Base-by-base conservation (phyloP, 2,888 invertebrate genomes). In the Himalopsyche anomala region DNA sequence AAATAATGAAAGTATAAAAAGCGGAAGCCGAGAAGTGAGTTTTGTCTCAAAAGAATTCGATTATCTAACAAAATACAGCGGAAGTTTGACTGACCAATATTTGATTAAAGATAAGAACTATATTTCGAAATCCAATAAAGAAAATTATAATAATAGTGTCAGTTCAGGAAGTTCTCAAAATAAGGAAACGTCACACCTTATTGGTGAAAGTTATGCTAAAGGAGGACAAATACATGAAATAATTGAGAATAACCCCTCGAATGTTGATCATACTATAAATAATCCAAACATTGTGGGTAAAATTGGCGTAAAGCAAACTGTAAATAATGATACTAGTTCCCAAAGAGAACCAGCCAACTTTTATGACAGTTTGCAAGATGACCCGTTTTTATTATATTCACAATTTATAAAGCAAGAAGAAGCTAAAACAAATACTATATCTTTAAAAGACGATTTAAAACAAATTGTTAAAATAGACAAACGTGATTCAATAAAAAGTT, bases 351-450 rank as follows among this genome's bases (percentile, higher is more conserved):
- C 86, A 36, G 80, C 83, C 28, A 83, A 55, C 0, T 84, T 82
- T 54, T 87, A 84, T 80, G 88, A 88, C 69, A 87, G 87, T 9
- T 74, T 88, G 69, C 88, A 88, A 84, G 85, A 86, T 8, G 88
- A 88, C 55, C 88, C 88, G 38, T 88, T 88, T 81, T 83, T 88
- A 40, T 80, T 88, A 8, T 88, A 88, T 81, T 88, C 88, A 51
- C 88, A 88, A 81, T 88, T 88, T 80, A 88, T 88, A 40, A 84
- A 85, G 5, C 87, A 88, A 81, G 88, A 88, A 84, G 88, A 88
- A 62, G 87, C 80, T 5, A 87, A 80, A 79, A 84, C 85, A 4
- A 80, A 83, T 38, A 42, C 55, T 0, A 85, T 85, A 62, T 84
- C 86, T 55, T 79, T 87, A 36, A 80, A 80, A 74, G 82, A 56